These are phyloP conservation scores for Punctoribates punctum DNA, from an alignment of 2,888 invertebrate species.

Conservation along the genomic window DNA sequence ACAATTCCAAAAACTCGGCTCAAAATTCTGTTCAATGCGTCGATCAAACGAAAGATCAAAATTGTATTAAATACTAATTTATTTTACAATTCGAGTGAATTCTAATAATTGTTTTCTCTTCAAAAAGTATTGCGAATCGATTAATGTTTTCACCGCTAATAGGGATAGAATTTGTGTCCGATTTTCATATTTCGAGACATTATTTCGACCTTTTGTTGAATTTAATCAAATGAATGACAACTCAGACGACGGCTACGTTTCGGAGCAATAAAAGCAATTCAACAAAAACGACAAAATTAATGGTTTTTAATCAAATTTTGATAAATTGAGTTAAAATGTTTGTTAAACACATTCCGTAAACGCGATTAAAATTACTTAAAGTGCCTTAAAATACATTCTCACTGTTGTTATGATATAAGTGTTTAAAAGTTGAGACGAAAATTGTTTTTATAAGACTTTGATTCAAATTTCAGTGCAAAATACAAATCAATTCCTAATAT, in stretches of 20 bases:
- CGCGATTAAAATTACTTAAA: not conserved
- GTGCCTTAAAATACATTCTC: conserved; percentile 2
- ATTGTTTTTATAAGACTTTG: not conserved
- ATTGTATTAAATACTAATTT: not conserved
- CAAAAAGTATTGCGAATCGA: conserved; percentile 4
- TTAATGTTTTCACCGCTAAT: not conserved
- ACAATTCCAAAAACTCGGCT: not conserved
- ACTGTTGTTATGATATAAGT: not conserved
- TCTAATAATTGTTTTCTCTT: not conserved
- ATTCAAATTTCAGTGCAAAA: not conserved
- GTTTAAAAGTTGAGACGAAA: not conserved
- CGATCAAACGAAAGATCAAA: conserved; percentile 1
- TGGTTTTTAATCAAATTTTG: not conserved
- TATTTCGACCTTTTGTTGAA: too few species aligned
- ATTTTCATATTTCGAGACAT: too few species aligned
- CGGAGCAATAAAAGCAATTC: too few species aligned
- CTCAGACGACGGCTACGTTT: too few species aligned
- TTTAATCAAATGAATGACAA: too few species aligned
- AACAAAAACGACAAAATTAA: not conserved
- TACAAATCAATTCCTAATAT: not conserved
- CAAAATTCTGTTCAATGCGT: not conserved
- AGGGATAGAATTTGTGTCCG: too few species aligned
- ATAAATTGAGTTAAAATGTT: not conserved
- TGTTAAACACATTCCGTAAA: not conserved
- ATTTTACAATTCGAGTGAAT: not conserved